A percentile compares a stretch with the other conserved stretches of the same genome.
Conservation (phyloP, 2,888 invertebrate genomes). For the Mactromeris polynyma region DNA sequence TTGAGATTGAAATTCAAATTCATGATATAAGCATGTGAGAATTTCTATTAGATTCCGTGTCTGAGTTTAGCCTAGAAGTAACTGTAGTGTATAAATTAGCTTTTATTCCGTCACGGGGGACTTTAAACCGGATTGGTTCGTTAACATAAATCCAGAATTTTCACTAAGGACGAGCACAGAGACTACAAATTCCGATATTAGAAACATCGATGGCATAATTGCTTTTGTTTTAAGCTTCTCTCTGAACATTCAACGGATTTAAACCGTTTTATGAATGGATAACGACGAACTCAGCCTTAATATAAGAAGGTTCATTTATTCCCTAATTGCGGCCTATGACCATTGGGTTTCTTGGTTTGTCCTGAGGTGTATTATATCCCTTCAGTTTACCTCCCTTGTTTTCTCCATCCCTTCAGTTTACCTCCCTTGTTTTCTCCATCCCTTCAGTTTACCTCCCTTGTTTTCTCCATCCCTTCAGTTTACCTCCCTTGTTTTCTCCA, state of each 20-base stretch:
- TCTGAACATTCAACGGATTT: neutral
- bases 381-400: too few relatives aligned
- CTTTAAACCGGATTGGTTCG: neutral
- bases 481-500: too few relatives aligned
- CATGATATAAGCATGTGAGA: neutral
- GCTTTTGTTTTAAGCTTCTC: neutral
- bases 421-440: too few relatives aligned
- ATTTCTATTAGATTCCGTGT: neutral
- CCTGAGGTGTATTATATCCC: too few relatives aligned
- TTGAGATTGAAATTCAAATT: neutral
- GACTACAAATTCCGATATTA: neutral
- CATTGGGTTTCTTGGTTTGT: too few relatives aligned
- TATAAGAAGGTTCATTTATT: too few relatives aligned
- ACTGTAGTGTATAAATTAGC: neutral
- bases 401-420: too few relatives aligned
- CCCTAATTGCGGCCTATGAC: too few relatives aligned
- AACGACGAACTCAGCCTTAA: too few relatives aligned
- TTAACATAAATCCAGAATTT: neutral
- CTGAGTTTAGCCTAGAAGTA: neutral
- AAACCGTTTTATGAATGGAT: neutral
- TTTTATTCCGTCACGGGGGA: neutral
- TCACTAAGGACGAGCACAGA: neutral
- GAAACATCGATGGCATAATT: neutral
- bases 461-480: too few relatives aligned
- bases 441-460: too few relatives aligned